Conservation (phyloP, 1,140 invertebrate genomes). For the Argopecten irradians region DNA sequence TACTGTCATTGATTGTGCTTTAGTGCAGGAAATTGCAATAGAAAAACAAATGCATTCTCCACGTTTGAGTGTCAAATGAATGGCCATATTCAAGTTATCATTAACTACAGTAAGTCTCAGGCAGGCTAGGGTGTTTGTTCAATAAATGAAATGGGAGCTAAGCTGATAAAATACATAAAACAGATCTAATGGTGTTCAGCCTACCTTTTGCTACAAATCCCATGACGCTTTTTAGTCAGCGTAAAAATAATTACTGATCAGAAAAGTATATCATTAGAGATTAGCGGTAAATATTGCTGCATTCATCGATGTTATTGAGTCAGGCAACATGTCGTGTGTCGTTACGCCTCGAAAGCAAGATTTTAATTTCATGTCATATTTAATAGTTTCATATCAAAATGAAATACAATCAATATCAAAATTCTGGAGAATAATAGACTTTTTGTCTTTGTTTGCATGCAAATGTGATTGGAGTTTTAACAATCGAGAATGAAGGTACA, state of each 20-base stretch:
- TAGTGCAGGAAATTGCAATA: conserved; percentile 21
- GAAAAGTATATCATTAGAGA: neutral
- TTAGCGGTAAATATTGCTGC: neutral
- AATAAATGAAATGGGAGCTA: neutral
- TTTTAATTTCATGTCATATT: neutral
- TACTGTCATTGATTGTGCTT: neutral
- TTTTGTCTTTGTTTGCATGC: neutral
- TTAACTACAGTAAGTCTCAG: neutral
- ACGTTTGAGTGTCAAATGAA: neutral
- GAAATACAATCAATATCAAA: neutral
- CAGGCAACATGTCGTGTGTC: conserved; percentile 4
- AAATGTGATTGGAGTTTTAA: conserved; percentile 2
- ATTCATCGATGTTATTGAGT: neutral
- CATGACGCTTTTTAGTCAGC: neutral
- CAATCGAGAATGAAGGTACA: neutral
- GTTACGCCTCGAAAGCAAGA: neutral
- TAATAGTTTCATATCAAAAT: neutral
- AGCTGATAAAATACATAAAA: conserved; percentile 12
- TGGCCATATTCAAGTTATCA: neutral
- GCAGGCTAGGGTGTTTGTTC: neutral
- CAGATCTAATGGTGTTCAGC: neutral
- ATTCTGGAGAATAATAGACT: neutral
- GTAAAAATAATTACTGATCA: neutral
- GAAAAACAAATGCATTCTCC: neutral
- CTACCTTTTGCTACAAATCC: conserved; percentile 12